Evolutionary conservation across 2,888 invertebrate genomes (phyloP).

Genomic region (Thera obeliscata): DNA sequence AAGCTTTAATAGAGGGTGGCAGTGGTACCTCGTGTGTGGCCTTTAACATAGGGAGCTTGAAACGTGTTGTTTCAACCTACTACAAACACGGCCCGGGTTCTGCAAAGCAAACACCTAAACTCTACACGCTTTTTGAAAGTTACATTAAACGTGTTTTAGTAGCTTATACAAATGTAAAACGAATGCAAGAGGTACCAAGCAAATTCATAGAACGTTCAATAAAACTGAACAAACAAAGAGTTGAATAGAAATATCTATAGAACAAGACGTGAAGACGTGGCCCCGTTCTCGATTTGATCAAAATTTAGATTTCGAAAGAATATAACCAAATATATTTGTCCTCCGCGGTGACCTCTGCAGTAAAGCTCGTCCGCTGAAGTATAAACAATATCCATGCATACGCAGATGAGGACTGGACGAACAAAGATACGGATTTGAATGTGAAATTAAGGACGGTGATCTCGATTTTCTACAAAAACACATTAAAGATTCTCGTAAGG

Average conservation of each 20-base stretch:
- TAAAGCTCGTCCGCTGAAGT: slow-evolving; percentile 59
- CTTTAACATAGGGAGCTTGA: slow-evolving; percentile 52
- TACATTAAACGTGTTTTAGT: slow-evolving; percentile 11
- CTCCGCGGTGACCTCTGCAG: slow-evolving; percentile 71
- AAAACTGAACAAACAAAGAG: slow-evolving; percentile 55
- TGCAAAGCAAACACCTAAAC: slow-evolving; percentile 49
- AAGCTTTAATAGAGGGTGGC: slow-evolving; percentile 48
- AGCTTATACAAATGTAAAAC: slow-evolving; percentile 48
- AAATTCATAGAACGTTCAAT: neutral
- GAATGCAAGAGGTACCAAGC: slow-evolving; percentile 43
- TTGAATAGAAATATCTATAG: slow-evolving; percentile 69
- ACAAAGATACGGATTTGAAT: slow-evolving; percentile 77
- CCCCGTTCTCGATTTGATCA: slow-evolving; percentile 79
- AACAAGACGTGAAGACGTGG: slow-evolving; percentile 64
- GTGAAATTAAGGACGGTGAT: slow-evolving; percentile 70
- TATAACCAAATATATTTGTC: slow-evolving; percentile 76
- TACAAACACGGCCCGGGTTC: slow-evolving; percentile 45
- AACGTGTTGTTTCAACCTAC: slow-evolving; percentile 60
- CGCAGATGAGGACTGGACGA: slow-evolving; percentile 73
- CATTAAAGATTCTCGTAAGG: slow-evolving; percentile 51
- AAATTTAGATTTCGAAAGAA: slow-evolving; percentile 77
- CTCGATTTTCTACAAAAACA: slow-evolving; percentile 71
- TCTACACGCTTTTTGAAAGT: slow-evolving; percentile 30
- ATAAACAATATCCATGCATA: slow-evolving; percentile 72
- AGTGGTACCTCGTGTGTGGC: slow-evolving; percentile 52